phyloP scores from a whole-genome alignment of 1,140 invertebrate species.

The Portunus trituberculatus region DNA sequence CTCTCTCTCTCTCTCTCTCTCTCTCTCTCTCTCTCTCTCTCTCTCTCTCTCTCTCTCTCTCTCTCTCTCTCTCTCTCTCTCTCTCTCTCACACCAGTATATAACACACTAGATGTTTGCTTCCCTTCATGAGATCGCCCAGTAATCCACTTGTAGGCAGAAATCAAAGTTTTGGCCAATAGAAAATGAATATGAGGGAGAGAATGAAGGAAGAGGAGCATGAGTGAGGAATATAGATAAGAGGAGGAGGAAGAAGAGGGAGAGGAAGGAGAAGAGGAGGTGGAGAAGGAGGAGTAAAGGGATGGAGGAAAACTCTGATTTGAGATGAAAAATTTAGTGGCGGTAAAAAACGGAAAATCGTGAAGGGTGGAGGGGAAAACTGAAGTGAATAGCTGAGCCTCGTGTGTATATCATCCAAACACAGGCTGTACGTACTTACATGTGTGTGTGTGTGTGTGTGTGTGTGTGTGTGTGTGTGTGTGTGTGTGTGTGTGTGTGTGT shows the following conservation, averaged over 20 bases:
- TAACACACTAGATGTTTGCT: background rate
- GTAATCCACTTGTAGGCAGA: background rate
- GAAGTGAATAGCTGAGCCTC: background rate
- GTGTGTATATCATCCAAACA: background rate
- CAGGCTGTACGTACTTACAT: background rate
- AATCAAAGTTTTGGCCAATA: background rate
- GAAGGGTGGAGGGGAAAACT: background rate
- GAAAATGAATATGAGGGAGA: background rate
- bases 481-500: background rate
- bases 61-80: too few species aligned
- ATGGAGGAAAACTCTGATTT: background rate
- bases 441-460: conserved; percentile 6
- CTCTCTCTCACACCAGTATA: background rate
- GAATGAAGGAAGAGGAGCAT: background rate
- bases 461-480: conserved; percentile 2
- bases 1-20: background rate
- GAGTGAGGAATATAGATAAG: background rate
- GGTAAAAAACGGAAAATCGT: background rate
- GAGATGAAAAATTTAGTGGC: background rate
- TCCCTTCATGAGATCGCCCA: background rate
- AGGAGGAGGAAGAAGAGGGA: background rate
- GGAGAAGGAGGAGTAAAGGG: background rate
- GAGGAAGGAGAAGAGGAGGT: background rate
- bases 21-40: too few species aligned
- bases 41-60: too few species aligned